These are phyloP conservation scores for Drosophila merina DNA, from an alignment of 2,888 invertebrate species.

Conservation along the genomic window DNA sequence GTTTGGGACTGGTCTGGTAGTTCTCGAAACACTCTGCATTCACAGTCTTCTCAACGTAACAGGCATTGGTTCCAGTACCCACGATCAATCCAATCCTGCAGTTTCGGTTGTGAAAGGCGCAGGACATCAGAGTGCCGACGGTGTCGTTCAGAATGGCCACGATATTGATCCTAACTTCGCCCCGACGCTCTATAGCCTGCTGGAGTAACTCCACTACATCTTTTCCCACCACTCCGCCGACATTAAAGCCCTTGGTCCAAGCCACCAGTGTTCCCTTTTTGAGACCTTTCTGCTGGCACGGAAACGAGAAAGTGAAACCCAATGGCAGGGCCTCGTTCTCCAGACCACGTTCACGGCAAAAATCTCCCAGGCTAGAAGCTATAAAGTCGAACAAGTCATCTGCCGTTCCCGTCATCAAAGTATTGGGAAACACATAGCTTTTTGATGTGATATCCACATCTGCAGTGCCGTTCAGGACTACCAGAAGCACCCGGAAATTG, in stretches of 20 bases:
- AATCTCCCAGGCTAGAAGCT: conserved; percentile 93
- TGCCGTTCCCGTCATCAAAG: conserved; percentile 95
- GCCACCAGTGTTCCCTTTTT: conserved; percentile 92
- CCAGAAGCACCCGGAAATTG: conserved; percentile 96
- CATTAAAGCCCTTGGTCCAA: conserved; percentile 98
- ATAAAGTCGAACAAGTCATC: conserved; percentile 95
- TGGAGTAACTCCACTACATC: conserved; percentile 94
- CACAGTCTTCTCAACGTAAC: conserved; percentile 91
- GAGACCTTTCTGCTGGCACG: conserved; percentile 92
- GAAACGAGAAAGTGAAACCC: conserved; percentile 98
- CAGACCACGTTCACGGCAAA: conserved; percentile 91
- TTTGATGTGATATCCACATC: conserved; percentile 95
- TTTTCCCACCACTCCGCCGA: conserved; percentile 93
- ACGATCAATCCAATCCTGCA: conserved; percentile 88
- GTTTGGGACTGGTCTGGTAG: conserved; percentile 42
- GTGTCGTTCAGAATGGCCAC: conserved; percentile 97
- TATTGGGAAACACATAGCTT: conserved; percentile 95
- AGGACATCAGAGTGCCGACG: conserved; percentile 95
- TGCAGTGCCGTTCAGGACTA: conserved; percentile 89
- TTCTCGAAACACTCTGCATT: conserved; percentile 91
- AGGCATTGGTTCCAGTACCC: conserved; percentile 97
- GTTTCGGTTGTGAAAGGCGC: conserved; percentile 90
- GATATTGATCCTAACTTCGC: conserved; percentile 91
- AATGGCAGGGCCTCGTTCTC: conserved; percentile 89
- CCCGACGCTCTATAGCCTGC: conserved; percentile 92